A percentile compares a stretch with the other conserved stretches of the same genome.
phyloP scores from a whole-genome alignment of 2,888 invertebrate species.

The Candidula unifasciata region DNA sequence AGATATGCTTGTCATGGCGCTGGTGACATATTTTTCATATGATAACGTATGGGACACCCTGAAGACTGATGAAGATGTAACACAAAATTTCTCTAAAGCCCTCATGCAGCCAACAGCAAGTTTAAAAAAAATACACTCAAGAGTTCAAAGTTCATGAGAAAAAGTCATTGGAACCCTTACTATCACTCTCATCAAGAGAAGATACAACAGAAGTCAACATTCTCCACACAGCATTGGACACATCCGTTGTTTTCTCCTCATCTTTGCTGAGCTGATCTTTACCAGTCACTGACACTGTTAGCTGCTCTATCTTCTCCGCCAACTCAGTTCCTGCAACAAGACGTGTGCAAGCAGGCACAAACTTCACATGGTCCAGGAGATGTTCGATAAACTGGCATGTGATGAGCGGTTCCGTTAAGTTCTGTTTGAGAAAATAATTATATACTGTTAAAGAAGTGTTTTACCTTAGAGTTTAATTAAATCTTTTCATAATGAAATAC shows the following conservation, averaged over 20 bases:
- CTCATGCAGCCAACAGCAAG: too few relatives aligned
- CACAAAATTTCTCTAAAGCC: too few relatives aligned
- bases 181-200: constrained; percentile 28
- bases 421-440: not conserved
- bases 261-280: not conserved
- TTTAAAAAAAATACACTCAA: too few relatives aligned
- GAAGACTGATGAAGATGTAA: too few relatives aligned
- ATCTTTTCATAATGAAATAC: too few relatives aligned
- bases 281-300: constrained; percentile 9
- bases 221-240: constrained; percentile 21
- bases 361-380: constrained; percentile 29
- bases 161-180: constrained; percentile 13
- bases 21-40: too few relatives aligned
- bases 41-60: too few relatives aligned
- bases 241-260: not conserved
- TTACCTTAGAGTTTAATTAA: too few relatives aligned
- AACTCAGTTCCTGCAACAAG: constrained; percentile 12
- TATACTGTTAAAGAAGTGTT: too few relatives aligned
- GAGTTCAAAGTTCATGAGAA: too few relatives aligned
- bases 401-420: constrained; percentile 2
- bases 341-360: constrained; percentile 31
- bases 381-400: constrained; percentile 43
- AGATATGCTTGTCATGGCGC: too few relatives aligned
- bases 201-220: constrained; percentile 37
- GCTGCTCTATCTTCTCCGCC: constrained; percentile 25